Evolutionary conservation across 1,140 invertebrate species (phyloP).

Genomic region (Ctenoplectra terminalis): DNA sequence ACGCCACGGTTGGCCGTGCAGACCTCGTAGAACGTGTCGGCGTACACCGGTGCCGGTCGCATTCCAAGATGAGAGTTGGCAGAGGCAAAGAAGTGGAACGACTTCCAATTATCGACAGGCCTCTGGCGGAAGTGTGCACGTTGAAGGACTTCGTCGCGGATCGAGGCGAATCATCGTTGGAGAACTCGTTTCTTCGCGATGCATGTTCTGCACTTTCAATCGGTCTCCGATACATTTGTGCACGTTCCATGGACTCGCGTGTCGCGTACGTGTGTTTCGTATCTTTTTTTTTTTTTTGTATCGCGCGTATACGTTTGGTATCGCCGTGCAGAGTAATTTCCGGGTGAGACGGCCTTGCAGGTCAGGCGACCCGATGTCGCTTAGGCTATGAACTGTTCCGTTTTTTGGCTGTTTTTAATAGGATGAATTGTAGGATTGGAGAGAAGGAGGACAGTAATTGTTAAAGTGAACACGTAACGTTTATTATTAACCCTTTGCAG

Average conservation of each 20-base stretch:
- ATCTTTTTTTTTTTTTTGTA: too few relatives aligned
- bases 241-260: background rate
- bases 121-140: constrained; percentile 30
- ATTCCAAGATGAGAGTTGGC: constrained; percentile 46
- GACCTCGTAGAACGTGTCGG: constrained; percentile 20
- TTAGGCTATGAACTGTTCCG: too few relatives aligned
- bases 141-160: constrained; percentile 35
- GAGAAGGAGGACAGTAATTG: too few relatives aligned
- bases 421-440: too few relatives aligned
- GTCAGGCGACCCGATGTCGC: too few relatives aligned
- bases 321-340: too few relatives aligned
- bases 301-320: too few relatives aligned
- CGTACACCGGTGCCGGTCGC: background rate
- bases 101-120: constrained; percentile 52
- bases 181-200: constrained; percentile 14
- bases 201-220: background rate
- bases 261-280: too few relatives aligned
- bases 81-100: constrained; percentile 40
- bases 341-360: too few relatives aligned
- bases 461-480: too few relatives aligned
- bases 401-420: too few relatives aligned
- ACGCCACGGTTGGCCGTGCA: constrained; percentile 17
- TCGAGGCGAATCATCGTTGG: background rate
- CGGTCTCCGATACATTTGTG: background rate
- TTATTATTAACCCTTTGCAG: too few relatives aligned